Conservation (phyloP, 2,113 vertebrate genomes). For the Rhabdomys dilectus region DNA sequence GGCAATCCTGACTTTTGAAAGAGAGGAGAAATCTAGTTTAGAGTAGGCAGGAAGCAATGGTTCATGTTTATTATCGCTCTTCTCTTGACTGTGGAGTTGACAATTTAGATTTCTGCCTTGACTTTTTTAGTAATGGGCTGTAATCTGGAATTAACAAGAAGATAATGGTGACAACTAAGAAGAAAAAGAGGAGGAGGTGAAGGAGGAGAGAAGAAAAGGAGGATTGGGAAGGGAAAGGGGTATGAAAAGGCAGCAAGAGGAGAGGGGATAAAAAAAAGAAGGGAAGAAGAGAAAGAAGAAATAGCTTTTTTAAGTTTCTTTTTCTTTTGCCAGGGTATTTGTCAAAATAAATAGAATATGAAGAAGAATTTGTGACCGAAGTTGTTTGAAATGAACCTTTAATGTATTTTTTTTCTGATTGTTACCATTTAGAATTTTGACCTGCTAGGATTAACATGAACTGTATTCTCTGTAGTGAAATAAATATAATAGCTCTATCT, state of each 20-base stretch:
- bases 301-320: neutral
- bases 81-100: neutral
- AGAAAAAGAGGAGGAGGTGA: neutral
- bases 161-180: neutral
- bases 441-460: neutral
- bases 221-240: no score
- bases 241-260: no score
- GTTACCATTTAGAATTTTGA: neutral
- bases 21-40: neutral
- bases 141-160: neutral
- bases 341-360: neutral
- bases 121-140: neutral
- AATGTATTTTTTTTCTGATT: neutral
- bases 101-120: neutral
- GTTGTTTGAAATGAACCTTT: neutral
- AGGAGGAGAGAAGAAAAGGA: fast-evolving
- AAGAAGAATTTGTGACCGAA: neutral
- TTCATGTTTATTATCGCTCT: neutral
- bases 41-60: neutral
- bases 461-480: neutral
- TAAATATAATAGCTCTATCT: neutral
- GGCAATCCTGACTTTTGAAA: neutral
- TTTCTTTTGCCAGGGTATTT: neutral
- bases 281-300: no score
- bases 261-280: neutral